Percentiles rank a stretch among this genome's conserved stretches.
These are phyloP conservation scores for Ophiothrix spiculata DNA, from an alignment of 35 echinoderm and acorn worm genomes.

Conservation along the genomic window DNA sequence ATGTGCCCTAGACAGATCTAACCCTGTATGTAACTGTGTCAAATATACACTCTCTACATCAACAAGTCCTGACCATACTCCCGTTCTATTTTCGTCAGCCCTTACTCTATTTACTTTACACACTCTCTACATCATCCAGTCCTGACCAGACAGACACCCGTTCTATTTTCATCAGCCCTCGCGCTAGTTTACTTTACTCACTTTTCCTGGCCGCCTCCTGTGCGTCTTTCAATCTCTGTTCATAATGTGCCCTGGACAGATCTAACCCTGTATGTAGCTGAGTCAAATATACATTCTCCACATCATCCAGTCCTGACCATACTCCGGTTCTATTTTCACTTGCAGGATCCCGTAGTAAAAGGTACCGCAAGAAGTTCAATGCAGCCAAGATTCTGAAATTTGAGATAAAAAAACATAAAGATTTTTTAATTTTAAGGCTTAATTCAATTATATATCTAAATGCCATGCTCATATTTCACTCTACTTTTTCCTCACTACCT, in stretches of 20 bases:
- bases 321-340: slow-evolving; percentile 40
- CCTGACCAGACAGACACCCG: slow-evolving; percentile 62
- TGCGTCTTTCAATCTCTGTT: slow-evolving; percentile 36
- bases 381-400: slow-evolving; percentile 53
- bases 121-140: slow-evolving; percentile 27
- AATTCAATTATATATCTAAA: too few species aligned
- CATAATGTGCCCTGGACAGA: slow-evolving; percentile 67
- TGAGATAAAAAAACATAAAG: too few species aligned
- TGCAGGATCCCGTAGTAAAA: slow-evolving; percentile 54
- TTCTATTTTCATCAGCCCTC: slow-evolving; percentile 20
- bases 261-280: slow-evolving; percentile 60
- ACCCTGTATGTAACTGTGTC: slow-evolving; percentile 48
- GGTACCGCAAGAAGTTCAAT: slow-evolving; percentile 74
- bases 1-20: slow-evolving; percentile 63
- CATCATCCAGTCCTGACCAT: slow-evolving; percentile 46
- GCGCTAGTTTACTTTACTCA: slow-evolving; percentile 14
- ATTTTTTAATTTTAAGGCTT: too few species aligned
- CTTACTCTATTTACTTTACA: too few species aligned
- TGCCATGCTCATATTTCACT: too few species aligned
- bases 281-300: slow-evolving; percentile 41
- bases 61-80: slow-evolving; percentile 58
- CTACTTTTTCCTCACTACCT: too few species aligned
- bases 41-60: slow-evolving; percentile 40
- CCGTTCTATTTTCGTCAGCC: slow-evolving; percentile 28
- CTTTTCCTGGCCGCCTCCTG: slow-evolving; percentile 35